phyloP scores from a whole-genome alignment of 2,888 invertebrate genomes.

The Trissolcus brochymenae region DNA sequence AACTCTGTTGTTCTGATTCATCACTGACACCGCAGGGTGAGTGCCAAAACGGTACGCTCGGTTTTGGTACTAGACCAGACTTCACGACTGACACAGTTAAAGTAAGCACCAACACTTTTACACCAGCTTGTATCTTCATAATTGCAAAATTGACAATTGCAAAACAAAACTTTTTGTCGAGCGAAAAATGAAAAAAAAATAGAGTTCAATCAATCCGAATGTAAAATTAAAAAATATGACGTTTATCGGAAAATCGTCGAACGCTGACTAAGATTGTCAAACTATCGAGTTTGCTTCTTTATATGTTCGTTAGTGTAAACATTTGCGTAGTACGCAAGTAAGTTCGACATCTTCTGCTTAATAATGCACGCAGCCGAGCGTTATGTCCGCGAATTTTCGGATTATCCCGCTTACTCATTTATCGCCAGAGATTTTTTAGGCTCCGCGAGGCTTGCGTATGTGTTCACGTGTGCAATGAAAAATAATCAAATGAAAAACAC shows the following conservation, averaged over 20 bases:
- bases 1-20: conserved; percentile 51
- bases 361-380: conserved; percentile 62
- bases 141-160: conserved; percentile 3
- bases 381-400: conserved; percentile 64
- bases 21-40: conserved; percentile 69
- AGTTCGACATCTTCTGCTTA: conserved; percentile 66
- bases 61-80: conserved; percentile 53
- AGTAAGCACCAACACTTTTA: conserved; percentile 8
- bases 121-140: conserved; percentile 20
- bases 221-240: conserved; percentile 15
- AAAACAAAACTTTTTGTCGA: background rate
- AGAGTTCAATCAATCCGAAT: background rate
- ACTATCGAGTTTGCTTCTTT: conserved; percentile 72
- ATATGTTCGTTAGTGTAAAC: conserved; percentile 75
- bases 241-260: conserved; percentile 45
- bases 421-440: conserved; percentile 46
- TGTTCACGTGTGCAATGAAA: conserved; percentile 47
- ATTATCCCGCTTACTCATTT: conserved; percentile 51
- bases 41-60: conserved; percentile 67
- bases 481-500: conserved; percentile 52
- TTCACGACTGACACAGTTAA: conserved; percentile 21
- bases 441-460: conserved; percentile 40
- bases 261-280: conserved; percentile 74
- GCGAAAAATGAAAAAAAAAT: background rate
- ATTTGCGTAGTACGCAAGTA: conserved; percentile 68